Conservation (phyloP, 1,140 invertebrate species). For the Zaprionus capensis region DNA sequence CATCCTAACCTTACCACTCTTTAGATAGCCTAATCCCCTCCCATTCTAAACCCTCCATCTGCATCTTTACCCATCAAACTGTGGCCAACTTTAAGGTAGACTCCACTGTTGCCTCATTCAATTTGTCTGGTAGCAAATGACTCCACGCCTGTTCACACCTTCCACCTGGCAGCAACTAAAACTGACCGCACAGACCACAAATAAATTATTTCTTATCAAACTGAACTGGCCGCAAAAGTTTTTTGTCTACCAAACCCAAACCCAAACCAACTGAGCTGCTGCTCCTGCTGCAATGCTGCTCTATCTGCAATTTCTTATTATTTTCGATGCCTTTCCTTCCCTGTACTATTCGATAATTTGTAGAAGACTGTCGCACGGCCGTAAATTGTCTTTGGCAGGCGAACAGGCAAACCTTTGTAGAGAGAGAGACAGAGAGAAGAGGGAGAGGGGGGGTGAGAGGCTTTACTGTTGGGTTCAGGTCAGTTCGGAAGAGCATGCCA, state of each 20-base stretch:
- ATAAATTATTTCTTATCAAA: slow-evolving; percentile 82
- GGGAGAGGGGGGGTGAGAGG: not conserved
- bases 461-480: slow-evolving; percentile 24
- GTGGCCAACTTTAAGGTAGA: slow-evolving; percentile 22
- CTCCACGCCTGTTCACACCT: slow-evolving; percentile 36
- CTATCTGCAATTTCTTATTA: slow-evolving; percentile 42
- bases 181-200: slow-evolving; percentile 59
- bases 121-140: slow-evolving; percentile 42
- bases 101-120: slow-evolving; percentile 32
- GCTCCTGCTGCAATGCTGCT: slow-evolving; percentile 24
- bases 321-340: slow-evolving; percentile 49
- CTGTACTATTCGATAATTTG: slow-evolving; percentile 72
- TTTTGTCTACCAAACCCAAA: slow-evolving; percentile 50
- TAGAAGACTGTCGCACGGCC: slow-evolving; percentile 66
- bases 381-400: slow-evolving; percentile 80
- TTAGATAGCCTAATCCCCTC: no score
- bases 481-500: slow-evolving; percentile 53
- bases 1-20: no score
- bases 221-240: slow-evolving; percentile 74
- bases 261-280: not conserved
- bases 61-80: slow-evolving; percentile 12
- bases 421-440: slow-evolving; percentile 17
- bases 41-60: not conserved
- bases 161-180: slow-evolving; percentile 28
- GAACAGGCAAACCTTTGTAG: slow-evolving; percentile 28